Percentiles rank a stretch among this genome's conserved stretches.
Conservation (phyloP, 2,888 invertebrate genomes). For the Oxycera nigricornis region DNA sequence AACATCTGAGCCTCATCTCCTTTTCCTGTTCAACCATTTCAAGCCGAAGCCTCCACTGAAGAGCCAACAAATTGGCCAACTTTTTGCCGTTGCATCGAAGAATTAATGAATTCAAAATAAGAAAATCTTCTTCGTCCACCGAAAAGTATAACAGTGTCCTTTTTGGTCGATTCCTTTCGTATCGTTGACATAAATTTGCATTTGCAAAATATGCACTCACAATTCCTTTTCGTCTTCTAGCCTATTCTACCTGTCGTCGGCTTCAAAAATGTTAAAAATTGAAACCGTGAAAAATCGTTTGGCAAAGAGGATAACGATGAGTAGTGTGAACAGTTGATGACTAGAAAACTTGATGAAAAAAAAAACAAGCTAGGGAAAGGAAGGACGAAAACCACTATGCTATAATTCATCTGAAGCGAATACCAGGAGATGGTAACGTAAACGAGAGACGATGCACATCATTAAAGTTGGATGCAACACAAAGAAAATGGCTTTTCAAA, state of each 20-base stretch:
- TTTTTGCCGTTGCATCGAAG: not conserved
- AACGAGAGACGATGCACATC: conserved; percentile 9
- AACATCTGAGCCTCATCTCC: not conserved
- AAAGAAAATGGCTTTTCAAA: conserved; percentile 24
- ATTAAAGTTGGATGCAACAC: conserved; percentile 23
- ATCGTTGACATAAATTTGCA: conserved; percentile 30
- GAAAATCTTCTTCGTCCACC: not conserved
- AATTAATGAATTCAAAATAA: conserved; percentile 16
- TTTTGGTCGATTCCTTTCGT: not conserved
- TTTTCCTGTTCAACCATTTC: not conserved
- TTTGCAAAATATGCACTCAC: not conserved
- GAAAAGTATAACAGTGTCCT: conserved; percentile 16
- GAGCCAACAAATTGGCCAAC: not conserved
- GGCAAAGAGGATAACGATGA: not conserved
- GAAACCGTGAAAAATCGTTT: not conserved
- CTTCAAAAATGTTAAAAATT: not conserved
- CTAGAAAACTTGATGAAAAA: not conserved
- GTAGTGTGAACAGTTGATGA: not conserved
- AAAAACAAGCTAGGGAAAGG: not conserved
- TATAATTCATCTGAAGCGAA: not conserved
- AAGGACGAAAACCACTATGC: not conserved
- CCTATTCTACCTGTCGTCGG: not conserved
- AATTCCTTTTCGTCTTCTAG: not conserved
- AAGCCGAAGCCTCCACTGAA: not conserved
- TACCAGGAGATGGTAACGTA: not conserved